Conservation (phyloP, 2,113 vertebrate genomes). For the Oostethus manadensis region DNA sequence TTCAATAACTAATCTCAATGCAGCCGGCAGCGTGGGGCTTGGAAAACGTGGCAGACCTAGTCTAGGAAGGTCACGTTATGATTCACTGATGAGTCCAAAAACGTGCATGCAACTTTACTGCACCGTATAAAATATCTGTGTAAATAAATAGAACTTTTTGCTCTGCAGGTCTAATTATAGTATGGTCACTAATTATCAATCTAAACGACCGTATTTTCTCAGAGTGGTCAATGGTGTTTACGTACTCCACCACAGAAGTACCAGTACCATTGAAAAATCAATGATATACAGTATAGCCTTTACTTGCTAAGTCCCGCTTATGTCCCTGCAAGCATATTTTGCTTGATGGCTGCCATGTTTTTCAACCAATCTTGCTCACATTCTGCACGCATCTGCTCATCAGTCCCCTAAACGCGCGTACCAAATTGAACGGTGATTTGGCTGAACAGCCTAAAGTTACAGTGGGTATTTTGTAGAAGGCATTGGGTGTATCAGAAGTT, state of each 20-base stretch:
- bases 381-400: no score
- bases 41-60: conserved; percentile 36
- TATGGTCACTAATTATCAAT: not conserved
- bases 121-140: not conserved
- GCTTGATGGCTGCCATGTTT: no score
- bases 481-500: no score
- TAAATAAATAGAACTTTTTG: not conserved
- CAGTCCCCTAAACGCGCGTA: no score
- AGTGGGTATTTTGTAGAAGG: no score
- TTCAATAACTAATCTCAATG: conserved; percentile 73
- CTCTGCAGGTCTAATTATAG: not conserved
- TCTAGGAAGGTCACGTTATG: conserved; percentile 30
- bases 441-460: no score
- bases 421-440: no score
- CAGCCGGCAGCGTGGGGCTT: conserved; percentile 53
- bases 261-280: not conserved
- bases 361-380: no score
- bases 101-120: not conserved
- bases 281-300: no score
- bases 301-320: no score
- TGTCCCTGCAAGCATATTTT: no score
- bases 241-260: not conserved
- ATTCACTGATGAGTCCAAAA: conserved; percentile 16
- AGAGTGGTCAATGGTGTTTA: not conserved
- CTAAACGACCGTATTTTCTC: not conserved